Conservation (phyloP, 23 tunicate species). For the Diplosoma virens region DNA sequence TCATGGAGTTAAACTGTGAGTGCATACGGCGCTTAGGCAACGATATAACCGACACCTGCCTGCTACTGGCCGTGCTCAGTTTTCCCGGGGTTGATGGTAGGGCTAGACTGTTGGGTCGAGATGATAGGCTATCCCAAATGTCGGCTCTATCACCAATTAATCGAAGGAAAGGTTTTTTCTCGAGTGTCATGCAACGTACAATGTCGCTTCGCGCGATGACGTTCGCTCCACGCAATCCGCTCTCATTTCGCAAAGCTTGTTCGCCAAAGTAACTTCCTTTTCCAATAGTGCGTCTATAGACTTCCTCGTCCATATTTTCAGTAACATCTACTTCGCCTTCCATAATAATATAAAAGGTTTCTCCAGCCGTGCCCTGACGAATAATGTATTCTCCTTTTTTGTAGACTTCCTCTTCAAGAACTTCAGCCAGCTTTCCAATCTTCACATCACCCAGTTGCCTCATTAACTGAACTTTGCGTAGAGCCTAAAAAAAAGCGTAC, state of each 20-base stretch:
- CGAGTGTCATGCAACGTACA: constrained; percentile 81
- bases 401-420: constrained; percentile 72
- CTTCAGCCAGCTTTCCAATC: constrained; percentile 80
- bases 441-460: constrained; percentile 36
- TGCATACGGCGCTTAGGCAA: constrained; percentile 33
- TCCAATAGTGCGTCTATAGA: constrained; percentile 40
- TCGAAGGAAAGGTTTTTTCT: constrained; percentile 65
- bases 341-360: constrained; percentile 85
- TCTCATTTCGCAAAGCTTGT: constrained; percentile 76
- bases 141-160: constrained; percentile 78
- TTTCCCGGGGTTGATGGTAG: not conserved
- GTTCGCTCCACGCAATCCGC: constrained; percentile 68
- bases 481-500: constrained; percentile 21
- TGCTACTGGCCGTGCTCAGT: not conserved
- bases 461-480: constrained; percentile 64
- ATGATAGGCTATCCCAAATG: constrained; percentile 18
- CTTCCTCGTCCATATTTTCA: constrained; percentile 41
- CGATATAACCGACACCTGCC: not conserved
- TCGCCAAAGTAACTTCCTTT: constrained; percentile 92
- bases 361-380: constrained; percentile 86
- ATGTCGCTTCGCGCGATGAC: constrained; percentile 45
- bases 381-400: constrained; percentile 73
- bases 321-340: constrained; percentile 92
- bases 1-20: constrained; percentile 27
- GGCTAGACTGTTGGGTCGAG: not conserved